These are phyloP conservation scores for Clarias fuscus DNA, from an alignment of 2,797 vertebrate species.

Conservation along the genomic window DNA sequence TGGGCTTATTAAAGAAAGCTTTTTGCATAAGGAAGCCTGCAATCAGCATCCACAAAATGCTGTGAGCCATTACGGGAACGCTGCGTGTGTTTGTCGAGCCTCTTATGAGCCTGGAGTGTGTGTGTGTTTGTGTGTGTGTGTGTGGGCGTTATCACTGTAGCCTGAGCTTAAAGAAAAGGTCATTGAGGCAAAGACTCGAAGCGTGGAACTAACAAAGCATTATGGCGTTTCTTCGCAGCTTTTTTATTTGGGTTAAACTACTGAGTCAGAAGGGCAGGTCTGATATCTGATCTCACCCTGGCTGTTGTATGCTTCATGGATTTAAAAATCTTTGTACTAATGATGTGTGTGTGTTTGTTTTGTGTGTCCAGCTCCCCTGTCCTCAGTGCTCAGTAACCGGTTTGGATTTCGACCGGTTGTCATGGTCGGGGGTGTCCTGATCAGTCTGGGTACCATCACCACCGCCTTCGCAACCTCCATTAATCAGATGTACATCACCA, in stretches of 20 bases:
- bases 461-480: slow-evolving; percentile 82
- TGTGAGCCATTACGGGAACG: background rate
- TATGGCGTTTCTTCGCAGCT: background rate
- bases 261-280: slow-evolving; percentile 4
- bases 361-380: slow-evolving; percentile 80
- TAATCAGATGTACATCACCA: slow-evolving; percentile 86
- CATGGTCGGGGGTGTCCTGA: slow-evolving; percentile 85
- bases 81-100: background rate
- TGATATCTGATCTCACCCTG: background rate
- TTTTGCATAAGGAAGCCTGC: background rate
- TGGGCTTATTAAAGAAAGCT: slow-evolving; percentile 4
- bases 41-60: background rate
- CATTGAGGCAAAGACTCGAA: background rate
- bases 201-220: background rate
- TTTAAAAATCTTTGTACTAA: background rate
- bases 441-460: slow-evolving; percentile 80
- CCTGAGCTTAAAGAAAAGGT: background rate
- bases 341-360: slow-evolving; percentile 10
- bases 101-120: background rate
- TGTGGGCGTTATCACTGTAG: background rate
- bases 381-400: slow-evolving; percentile 82
- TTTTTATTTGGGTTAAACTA: background rate
- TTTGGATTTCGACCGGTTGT: slow-evolving; percentile 84
- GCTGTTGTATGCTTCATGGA: background rate
- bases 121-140: background rate